phyloP scores from a whole-genome alignment of 2,113 vertebrate genomes.

The Brachyhypopomus gauderio region DNA sequence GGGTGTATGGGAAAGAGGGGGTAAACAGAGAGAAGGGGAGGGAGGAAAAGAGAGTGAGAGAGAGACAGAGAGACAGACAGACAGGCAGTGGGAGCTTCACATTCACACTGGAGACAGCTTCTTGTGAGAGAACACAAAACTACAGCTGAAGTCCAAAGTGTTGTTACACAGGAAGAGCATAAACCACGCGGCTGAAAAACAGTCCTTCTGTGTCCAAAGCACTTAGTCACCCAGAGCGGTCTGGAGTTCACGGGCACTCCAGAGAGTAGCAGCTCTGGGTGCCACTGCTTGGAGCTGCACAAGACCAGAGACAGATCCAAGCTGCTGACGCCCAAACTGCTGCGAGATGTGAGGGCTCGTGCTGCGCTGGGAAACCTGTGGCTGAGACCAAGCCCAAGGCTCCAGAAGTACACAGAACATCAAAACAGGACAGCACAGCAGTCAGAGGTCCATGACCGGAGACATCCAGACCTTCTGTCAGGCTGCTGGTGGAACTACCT shows the following conservation, averaged over 20 bases:
- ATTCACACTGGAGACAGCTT: background rate
- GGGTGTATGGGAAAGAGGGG: slow-evolving; percentile 48
- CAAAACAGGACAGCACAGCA: slow-evolving; percentile 7
- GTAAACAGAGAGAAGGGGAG: slow-evolving; percentile 3
- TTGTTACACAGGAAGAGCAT: background rate
- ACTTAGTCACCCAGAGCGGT: background rate
- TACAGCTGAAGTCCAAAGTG: slow-evolving; percentile 17
- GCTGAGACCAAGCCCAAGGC: background rate
- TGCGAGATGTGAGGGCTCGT: background rate
- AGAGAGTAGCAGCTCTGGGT: background rate
- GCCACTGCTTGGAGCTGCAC: background rate
- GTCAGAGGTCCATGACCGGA: background rate
- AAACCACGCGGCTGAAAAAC: background rate
- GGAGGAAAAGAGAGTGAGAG: slow-evolving; percentile 16
- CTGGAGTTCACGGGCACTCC: background rate
- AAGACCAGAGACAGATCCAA: background rate
- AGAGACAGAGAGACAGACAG: slow-evolving; percentile 27
- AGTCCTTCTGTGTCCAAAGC: background rate
- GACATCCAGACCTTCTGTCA: background rate
- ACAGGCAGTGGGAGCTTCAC: background rate
- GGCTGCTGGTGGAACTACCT: background rate
- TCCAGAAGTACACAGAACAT: background rate
- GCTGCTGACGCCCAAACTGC: background rate
- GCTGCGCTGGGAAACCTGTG: background rate
- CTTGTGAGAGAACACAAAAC: slow-evolving; percentile 4